Conservation (phyloP, 2,797 vertebrate genomes). For the Botia kubotai region DNA sequence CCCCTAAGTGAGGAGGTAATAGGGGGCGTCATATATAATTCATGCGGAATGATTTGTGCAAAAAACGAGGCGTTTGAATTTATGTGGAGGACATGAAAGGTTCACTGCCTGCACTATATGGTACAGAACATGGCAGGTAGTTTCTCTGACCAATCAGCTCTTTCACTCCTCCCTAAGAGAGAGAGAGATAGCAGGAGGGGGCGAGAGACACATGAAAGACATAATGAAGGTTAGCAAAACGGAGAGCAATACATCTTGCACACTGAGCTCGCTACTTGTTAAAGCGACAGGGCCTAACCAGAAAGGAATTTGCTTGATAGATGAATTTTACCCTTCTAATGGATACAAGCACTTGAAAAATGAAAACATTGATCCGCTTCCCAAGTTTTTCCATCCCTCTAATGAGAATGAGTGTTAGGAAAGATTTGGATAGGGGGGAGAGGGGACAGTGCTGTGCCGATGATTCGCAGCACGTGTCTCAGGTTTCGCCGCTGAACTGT, state of each 20-base stretch:
- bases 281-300: slow-evolving; percentile 63
- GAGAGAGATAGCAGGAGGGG: slow-evolving; percentile 29
- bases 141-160: slow-evolving; percentile 36
- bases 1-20: slow-evolving; percentile 37
- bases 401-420: slow-evolving; percentile 62
- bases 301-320: slow-evolving; percentile 64
- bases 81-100: slow-evolving; percentile 28
- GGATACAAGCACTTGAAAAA: slow-evolving; percentile 66
- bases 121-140: slow-evolving; percentile 31
- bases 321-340: slow-evolving; percentile 66
- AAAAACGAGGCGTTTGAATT: slow-evolving; percentile 37
- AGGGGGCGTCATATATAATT: slow-evolving; percentile 23
- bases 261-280: slow-evolving; percentile 64
- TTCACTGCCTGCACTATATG: slow-evolving; percentile 7
- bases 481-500: slow-evolving; percentile 53
- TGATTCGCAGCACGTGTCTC: slow-evolving; percentile 44
- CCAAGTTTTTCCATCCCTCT: slow-evolving; percentile 62
- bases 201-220: slow-evolving; percentile 58
- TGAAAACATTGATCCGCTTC: slow-evolving; percentile 64
- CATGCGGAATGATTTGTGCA: slow-evolving; percentile 27
- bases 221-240: slow-evolving; percentile 64
- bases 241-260: slow-evolving; percentile 60
- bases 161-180: slow-evolving; percentile 8
- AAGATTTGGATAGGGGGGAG: slow-evolving; percentile 43
- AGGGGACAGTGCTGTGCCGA: slow-evolving; percentile 31